Conservation (phyloP, 2,888 invertebrate genomes). For the Drosophila rubida region DNA sequence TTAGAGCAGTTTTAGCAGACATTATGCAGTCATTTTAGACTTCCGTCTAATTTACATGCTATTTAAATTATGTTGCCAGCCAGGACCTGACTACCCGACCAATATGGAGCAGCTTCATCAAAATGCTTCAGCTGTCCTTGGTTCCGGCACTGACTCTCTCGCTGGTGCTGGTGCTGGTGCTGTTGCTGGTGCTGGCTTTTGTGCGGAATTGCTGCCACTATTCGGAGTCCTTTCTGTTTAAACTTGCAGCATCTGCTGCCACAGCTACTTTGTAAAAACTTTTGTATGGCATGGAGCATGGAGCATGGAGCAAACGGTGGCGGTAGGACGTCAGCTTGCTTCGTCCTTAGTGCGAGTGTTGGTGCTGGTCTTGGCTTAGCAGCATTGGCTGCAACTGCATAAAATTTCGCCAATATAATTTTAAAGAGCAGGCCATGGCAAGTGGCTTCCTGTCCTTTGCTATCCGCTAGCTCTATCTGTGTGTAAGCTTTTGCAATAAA, state of each 20-base stretch:
- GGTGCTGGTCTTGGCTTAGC: slow-evolving; percentile 38
- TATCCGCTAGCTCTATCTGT: slow-evolving; percentile 62
- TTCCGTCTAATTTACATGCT: slow-evolving; percentile 81
- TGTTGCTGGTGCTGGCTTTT: slow-evolving; percentile 37
- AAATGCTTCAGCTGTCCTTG: slow-evolving; percentile 60
- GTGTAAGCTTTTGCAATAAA: slow-evolving; percentile 79
- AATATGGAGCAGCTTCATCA: slow-evolving; percentile 76
- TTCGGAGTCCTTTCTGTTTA: slow-evolving; percentile 47
- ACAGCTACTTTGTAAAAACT: slow-evolving; percentile 79
- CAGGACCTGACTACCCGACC: slow-evolving; percentile 38
- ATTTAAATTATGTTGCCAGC: slow-evolving; percentile 76
- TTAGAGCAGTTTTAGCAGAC: slow-evolving; percentile 77
- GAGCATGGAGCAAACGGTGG: slow-evolving; percentile 3
- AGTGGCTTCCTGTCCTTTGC: slow-evolving; percentile 66
- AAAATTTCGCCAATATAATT: slow-evolving; percentile 80
- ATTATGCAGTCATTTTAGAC: slow-evolving; percentile 80
- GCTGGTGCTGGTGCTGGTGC: slow-evolving; percentile 4
- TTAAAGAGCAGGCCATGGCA: slow-evolving; percentile 73
- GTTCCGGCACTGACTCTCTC: slow-evolving; percentile 9
- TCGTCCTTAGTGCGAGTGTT: slow-evolving; percentile 17
- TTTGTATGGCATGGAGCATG: slow-evolving; percentile 55
- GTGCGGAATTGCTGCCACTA: slow-evolving; percentile 49
- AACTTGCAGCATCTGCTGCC: slow-evolving; percentile 73
- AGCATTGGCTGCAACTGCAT: slow-evolving; percentile 64
- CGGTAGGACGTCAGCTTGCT: slow-evolving; percentile 31